Base-by-base conservation (phyloP, 37 sponge, comb jelly and placozoan genomes). In the Halisarca cf. caerulea region DNA sequence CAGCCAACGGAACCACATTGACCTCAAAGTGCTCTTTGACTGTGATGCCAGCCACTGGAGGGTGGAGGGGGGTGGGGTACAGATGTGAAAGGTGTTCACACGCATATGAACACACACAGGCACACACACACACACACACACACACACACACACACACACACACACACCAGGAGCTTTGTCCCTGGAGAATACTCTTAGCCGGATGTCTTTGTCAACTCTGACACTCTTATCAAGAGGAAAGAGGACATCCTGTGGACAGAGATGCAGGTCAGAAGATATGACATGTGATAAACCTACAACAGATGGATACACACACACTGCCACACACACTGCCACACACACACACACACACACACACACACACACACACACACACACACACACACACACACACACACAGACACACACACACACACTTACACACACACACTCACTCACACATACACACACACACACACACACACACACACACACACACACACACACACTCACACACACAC, bases 21-120 rank as follows among this genome's bases (percentile, higher is more conserved):
- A 97, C 82, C 71, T 97, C 98, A 25, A 97, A 79, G 60, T 97
- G 98, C 43, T 97, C 98, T 25, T 86, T 97, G 51, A 97, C 96
- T 55, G 91, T 69, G 33, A 97, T 97, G 5, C 98, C 98, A 64
- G 91, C 98, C 23, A 97, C 98, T 92, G 86, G 37, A 78, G 78
- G 55, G 41, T 70, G n/a, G 37, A 32, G 75, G 11, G 45, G n/a
- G n/a, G n/a, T n/a, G n/a, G n/a, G n/a, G n/a, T n/a, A n/a, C 51
- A 47, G 11, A 47, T 47, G 51, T 11, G 11, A n/a, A 6, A 47
- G 9, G 11, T 11, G 11, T 11, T 14, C 51, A 47, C 51, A 47
- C 51, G 51, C 11, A 47, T 11, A 47, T 11, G 11, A 6, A 47
- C 69, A 68, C 69, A 68, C 69, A 68, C 33, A 68, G 3, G 4